Conservation (phyloP, 1,140 invertebrate species). For the Bombus superbus region DNA sequence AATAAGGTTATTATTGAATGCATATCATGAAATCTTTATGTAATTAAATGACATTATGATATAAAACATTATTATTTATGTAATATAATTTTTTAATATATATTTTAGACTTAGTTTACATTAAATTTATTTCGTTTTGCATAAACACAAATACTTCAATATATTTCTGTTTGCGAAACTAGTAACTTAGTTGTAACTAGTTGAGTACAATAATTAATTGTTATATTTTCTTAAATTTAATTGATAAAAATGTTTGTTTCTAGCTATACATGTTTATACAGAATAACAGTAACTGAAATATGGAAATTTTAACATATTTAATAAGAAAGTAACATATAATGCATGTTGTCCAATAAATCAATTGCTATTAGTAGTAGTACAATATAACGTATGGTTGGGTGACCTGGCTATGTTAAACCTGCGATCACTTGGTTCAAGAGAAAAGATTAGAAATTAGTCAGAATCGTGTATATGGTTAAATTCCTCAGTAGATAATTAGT, state of each 20-base stretch:
- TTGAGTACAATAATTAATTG: not conserved
- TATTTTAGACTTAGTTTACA: not conserved
- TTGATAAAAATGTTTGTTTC: not conserved
- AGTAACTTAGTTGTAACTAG: constrained; percentile 12
- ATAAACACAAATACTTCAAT: not conserved
- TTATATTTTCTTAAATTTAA: not conserved
- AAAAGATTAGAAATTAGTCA: constrained; percentile 54
- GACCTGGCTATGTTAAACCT: constrained; percentile 37
- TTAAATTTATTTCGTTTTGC: not conserved
- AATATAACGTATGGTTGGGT: constrained; percentile 24
- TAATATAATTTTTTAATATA: not conserved
- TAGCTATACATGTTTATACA: not conserved
- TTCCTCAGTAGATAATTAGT: constrained; percentile 73
- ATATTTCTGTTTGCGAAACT: not conserved
- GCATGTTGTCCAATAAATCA: not conserved
- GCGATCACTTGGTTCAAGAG: constrained; percentile 26
- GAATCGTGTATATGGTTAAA: constrained; percentile 69
- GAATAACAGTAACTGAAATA: not conserved
- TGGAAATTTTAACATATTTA: not conserved
- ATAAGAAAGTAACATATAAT: not conserved
- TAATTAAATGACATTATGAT: too few relatives aligned
- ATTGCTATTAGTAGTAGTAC: constrained; percentile 4
- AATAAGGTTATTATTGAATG: not conserved
- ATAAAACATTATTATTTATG: not conserved
- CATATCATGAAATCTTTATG: not conserved